Conservation (phyloP, 2,113 vertebrate genomes). For the Solea senegalensis region DNA sequence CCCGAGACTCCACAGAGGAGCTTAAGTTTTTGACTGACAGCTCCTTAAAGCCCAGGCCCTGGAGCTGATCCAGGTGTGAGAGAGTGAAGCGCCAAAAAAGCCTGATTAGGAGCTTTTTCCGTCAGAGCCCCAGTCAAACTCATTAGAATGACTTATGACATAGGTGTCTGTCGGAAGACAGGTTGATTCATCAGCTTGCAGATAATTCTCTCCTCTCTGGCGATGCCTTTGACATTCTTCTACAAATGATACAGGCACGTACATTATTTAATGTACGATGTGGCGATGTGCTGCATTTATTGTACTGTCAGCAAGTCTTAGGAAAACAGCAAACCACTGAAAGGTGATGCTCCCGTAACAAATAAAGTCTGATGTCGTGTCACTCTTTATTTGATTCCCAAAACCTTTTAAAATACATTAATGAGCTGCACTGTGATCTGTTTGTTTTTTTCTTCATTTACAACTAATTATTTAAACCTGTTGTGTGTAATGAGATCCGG, state of each 20-base stretch:
- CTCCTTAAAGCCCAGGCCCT: constrained; percentile 60
- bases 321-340: background rate
- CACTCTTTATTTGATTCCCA: background rate
- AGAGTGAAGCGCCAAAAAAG: constrained; percentile 17
- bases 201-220: background rate
- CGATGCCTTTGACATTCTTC: background rate
- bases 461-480: too few relatives aligned
- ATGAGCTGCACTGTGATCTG: too few relatives aligned
- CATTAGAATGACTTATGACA: constrained; percentile 35
- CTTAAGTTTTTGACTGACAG: constrained; percentile 73
- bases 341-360: background rate
- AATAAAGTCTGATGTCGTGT: background rate
- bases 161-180: constrained; percentile 29
- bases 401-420: too few relatives aligned
- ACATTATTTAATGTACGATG: constrained; percentile 5
- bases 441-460: too few relatives aligned
- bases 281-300: constrained; percentile 1
- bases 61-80: constrained; percentile 75
- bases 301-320: background rate
- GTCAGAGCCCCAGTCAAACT: constrained; percentile 14
- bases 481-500: too few relatives aligned
- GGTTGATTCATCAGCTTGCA: constrained; percentile 33
- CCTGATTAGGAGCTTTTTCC: constrained; percentile 41
- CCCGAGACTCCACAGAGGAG: constrained; percentile 60
- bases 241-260: background rate